Percentiles rank a stretch among this genome's conserved stretches.
These are phyloP conservation scores for Squalus acanthias DNA, from an alignment of 2,797 vertebrate genomes.

Conservation along the genomic window DNA sequence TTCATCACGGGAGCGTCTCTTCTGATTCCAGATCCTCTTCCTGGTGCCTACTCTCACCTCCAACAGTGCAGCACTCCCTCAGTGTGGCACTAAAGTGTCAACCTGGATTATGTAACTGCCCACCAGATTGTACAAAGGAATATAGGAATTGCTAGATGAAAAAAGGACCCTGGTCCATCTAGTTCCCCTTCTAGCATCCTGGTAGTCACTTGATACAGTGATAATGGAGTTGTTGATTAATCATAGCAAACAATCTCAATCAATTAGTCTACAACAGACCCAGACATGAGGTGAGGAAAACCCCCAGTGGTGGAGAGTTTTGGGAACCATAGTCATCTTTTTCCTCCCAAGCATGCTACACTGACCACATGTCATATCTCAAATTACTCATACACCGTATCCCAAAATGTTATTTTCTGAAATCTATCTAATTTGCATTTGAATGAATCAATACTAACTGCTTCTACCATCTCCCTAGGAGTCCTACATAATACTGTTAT, in stretches of 20 bases:
- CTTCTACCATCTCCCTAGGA: background rate
- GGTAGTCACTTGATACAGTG: background rate
- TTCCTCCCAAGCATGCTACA: background rate
- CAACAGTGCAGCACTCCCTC: background rate
- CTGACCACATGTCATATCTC: background rate
- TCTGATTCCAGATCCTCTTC: background rate
- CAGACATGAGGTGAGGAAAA: background rate
- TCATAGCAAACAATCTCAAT: background rate
- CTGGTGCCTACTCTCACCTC: background rate
- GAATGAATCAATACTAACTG: background rate
- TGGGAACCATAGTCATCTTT: background rate
- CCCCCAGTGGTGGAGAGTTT: background rate
- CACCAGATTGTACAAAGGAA: background rate
- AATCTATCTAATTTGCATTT: background rate
- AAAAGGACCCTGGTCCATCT: background rate
- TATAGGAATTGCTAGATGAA: background rate
- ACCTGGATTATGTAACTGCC: background rate
- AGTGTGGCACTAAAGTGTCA: background rate
- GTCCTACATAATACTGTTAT: background rate
- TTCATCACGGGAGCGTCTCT: background rate
- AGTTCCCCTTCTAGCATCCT: background rate
- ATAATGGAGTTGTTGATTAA: background rate
- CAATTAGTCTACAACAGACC: background rate
- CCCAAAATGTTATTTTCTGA: background rate
- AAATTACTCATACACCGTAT: background rate